Base-by-base conservation (phyloP, 2,797 vertebrate species). In the Spheniscus humboldti region DNA sequence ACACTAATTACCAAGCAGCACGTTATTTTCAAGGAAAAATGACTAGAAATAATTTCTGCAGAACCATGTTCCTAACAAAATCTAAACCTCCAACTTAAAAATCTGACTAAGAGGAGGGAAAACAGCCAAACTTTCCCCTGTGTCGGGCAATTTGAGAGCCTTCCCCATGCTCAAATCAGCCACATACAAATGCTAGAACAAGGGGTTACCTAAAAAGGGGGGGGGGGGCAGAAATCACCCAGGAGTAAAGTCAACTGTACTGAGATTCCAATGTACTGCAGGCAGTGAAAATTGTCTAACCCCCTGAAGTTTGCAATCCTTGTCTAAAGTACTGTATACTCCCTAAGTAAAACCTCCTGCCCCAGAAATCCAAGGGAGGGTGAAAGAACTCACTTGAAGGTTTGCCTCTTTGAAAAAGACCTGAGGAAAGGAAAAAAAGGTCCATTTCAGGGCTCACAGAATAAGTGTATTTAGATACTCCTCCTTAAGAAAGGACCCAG, bases 401-500 rank as follows among this genome's bases (percentile, higher is more conserved):
- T 95, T 97, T 97, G 71, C 87, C 74, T 97, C 97, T 97, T 96
- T 97, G 96, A 96, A 95, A 97, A 96, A 97, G 97, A 97, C 95
- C 86, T 90, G 91, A 97, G 93, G 96, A 95, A 96, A 97, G 77
- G 53, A 25, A 45, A 95, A 91, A 91, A 95, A 97, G 91, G 96
- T 96, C 96, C 96, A 91, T 97, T 95, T 90, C 96, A 95, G 93
- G 95, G 95, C 95, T 96, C 88, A 60, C 59, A 92, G 95, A 98
- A 97, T 96, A 97, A 97, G 94, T 97, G 97, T 97, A 96, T 97
- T 98, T 98, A 97, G 97, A 96, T 96, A 96, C 90, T 97, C 94
- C 94, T 95, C 85, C 96, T 97, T 96, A 96, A 97, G 97, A 97
- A 97, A 98, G 82, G 82, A 95, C 80, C 96, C 90, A 89, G 90